Percentiles rank a stretch among this genome's conserved stretches.
Conservation (phyloP, 2,797 vertebrate species). For the Emys orbicularis region DNA sequence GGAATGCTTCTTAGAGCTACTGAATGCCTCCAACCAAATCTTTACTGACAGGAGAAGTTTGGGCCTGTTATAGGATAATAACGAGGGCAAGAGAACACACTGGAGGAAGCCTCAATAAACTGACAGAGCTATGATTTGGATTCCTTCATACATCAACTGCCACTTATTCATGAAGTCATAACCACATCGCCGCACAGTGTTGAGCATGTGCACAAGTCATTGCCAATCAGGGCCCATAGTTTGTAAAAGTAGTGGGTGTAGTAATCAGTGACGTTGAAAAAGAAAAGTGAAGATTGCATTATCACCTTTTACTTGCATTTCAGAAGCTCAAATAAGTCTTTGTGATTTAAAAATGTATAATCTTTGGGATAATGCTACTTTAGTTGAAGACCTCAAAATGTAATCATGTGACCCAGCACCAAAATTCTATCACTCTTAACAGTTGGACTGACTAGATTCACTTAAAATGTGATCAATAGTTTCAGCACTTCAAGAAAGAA, state of each 20-base stretch:
- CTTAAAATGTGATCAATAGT: neutral
- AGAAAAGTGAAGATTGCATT: neutral
- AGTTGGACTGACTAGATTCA: neutral
- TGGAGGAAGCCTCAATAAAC: neutral
- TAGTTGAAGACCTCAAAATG: neutral
- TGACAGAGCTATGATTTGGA: neutral
- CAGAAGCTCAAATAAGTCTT: neutral
- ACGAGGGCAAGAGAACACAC: neutral
- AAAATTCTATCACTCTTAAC: neutral
- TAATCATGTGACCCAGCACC: neutral
- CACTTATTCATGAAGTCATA: neutral
- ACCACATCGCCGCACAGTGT: neutral
- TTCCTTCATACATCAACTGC: neutral
- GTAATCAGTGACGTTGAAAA: neutral
- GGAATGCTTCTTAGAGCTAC: neutral
- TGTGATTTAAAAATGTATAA: neutral
- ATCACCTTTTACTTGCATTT: neutral
- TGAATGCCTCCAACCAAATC: neutral
- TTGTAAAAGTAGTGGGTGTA: neutral
- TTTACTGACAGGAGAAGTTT: neutral
- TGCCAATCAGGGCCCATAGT: neutral
- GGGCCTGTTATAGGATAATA: neutral
- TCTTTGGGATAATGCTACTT: neutral
- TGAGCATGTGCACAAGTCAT: neutral
- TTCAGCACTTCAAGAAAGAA: neutral